These are phyloP conservation scores for Capitella teleta DNA, from an alignment of 1,140 invertebrate genomes.

Conservation along the genomic window DNA sequence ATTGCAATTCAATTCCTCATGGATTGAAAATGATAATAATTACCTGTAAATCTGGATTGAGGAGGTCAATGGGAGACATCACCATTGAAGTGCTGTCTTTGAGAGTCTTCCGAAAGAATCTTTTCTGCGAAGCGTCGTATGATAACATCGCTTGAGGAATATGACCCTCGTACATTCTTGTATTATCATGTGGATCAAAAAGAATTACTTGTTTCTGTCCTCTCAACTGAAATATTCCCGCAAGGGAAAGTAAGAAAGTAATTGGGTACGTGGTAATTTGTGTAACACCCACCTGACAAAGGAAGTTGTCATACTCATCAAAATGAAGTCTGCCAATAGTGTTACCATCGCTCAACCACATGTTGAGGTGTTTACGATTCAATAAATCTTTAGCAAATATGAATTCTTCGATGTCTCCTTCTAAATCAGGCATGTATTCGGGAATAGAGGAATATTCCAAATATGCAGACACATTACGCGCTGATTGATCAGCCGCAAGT, in stretches of 20 bases:
- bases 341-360: conserved; percentile 38
- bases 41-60: conserved; percentile 28
- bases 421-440: conserved; percentile 27
- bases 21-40: not conserved
- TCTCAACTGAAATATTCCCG: conserved; percentile 21
- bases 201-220: conserved; percentile 30
- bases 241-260: not conserved
- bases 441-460: conserved; percentile 33
- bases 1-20: not conserved
- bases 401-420: conserved; percentile 26
- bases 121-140: conserved; percentile 16
- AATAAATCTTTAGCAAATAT: conserved; percentile 20
- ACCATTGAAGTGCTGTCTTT: conserved; percentile 35
- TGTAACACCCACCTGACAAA: conserved; percentile 27
- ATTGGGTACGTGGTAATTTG: not conserved
- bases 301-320: conserved; percentile 36
- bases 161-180: conserved; percentile 30
- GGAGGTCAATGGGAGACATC: conserved; percentile 35
- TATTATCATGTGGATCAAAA: conserved; percentile 33
- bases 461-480: conserved; percentile 29
- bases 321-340: conserved; percentile 36
- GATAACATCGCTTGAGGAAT: conserved; percentile 29
- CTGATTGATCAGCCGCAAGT: conserved; percentile 15
- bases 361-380: conserved; percentile 24
- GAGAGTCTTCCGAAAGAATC: conserved; percentile 20